These are phyloP conservation scores for Physella acuta DNA, from an alignment of 1,140 invertebrate species.

Conservation along the genomic window DNA sequence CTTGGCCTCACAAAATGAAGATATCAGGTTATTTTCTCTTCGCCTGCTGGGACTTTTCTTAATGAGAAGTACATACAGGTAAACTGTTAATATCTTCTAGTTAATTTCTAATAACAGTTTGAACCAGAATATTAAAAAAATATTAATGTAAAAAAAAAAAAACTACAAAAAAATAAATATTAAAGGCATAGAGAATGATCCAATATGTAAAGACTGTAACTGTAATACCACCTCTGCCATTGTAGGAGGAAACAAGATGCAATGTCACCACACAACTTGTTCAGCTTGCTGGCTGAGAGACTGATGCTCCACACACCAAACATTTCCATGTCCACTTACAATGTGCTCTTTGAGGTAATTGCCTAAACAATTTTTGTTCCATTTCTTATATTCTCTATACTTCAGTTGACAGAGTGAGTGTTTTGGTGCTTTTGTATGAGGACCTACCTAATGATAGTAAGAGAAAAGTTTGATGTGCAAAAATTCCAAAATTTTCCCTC, in stretches of 20 bases:
- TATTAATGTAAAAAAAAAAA: no score
- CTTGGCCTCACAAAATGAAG: constrained; percentile 89
- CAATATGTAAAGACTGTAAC: no score
- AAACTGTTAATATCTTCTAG: constrained; percentile 57
- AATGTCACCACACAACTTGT: constrained; percentile 95
- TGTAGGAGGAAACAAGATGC: constrained; percentile 84
- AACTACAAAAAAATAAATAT: neutral
- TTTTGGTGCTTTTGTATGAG: no score
- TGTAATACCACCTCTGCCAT: no score
- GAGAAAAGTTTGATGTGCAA: neutral
- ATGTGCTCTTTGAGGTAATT: constrained; percentile 92
- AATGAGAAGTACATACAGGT: constrained; percentile 93
- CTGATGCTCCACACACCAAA: constrained; percentile 86
- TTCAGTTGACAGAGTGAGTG: no score
- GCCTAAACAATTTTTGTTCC: no score
- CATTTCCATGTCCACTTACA: constrained; percentile 90
- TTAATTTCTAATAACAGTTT: neutral
- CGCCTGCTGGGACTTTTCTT: constrained; percentile 94
- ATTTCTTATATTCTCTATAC: no score
- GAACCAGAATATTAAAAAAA: neutral
- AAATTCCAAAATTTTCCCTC: no score
- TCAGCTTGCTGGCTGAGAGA: constrained; percentile 90
- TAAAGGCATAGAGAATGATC: neutral
- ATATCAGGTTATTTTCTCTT: constrained; percentile 90
- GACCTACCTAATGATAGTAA: no score